Evolutionary conservation across 2,113 vertebrate genomes (phyloP), one percentile per base, ranked within the genome.

Genomic region (Falco punctatus): DNA sequence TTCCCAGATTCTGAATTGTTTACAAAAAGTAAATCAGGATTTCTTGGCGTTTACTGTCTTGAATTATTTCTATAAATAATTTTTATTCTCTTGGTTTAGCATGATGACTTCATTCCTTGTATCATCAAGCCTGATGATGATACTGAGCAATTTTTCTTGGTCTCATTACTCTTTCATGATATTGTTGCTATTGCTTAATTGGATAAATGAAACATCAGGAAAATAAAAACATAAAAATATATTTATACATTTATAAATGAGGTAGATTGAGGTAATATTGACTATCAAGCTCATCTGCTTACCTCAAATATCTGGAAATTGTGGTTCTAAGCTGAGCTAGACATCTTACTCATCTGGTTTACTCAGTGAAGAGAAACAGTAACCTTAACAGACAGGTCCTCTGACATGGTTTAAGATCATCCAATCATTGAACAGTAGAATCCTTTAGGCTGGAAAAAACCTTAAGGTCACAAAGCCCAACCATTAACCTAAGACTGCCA

Each of bases 361-460:
- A 66, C 8, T 46, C 10, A 7, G 7, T 44, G 12, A 79, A 75
- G 20, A 88, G 26, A 87, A 79, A 91, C 22, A 64, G 2, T 3
- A 66, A 32, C 8, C 17, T 67, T 67, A 55, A 79, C 0, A 0
- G 13, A 15, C 15, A 65, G 6, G 16, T 51, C 11, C n/a, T 55
- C n/a, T 91, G 70, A 42, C 7, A 48, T 48, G 6, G 13, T 15
- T 73, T 89, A 38, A 77, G 16, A 27, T 82, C 15, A 38, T 40
- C n/a, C 11, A 81, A 20, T n/a, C 48, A 30, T 11, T n/a, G 42
- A 57, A 64, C 55, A 13, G 15, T 55, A 33, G 33, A 77, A 69
- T 35, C 0, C 3, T 79, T 91, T 35, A 42, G 8, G 7, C 4
- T 74, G n/a, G 11, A 78, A 82, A 90, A 90, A 89, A 6, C 33